Conservation (phyloP, 30 jellyfish, hydroid and myxozoan species). For the Rhopilema esculentum region DNA sequence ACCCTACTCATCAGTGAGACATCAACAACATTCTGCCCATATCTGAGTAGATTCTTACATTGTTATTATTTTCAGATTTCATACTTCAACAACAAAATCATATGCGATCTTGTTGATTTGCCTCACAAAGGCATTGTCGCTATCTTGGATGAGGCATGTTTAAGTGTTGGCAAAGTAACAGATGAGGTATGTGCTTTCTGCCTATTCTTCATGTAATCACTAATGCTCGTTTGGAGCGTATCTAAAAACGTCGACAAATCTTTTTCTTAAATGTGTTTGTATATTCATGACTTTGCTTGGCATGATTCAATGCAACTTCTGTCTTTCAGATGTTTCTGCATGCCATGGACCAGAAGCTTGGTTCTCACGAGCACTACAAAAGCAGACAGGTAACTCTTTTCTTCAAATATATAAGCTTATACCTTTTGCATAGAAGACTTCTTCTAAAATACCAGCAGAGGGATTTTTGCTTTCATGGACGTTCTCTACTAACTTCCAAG, state of each 20-base stretch:
- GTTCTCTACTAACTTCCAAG: too few species aligned
- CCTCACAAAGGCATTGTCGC: constrained; percentile 89
- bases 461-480: too few species aligned
- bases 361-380: constrained; percentile 80
- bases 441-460: too few species aligned
- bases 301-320: too few species aligned
- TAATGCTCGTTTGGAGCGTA: too few species aligned
- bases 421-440: too few species aligned
- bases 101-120: constrained; percentile 91
- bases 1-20: too few species aligned
- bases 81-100: constrained; percentile 87
- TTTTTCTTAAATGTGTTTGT: neutral
- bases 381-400: constrained; percentile 87
- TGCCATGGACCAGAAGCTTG: constrained; percentile 97
- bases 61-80: constrained; percentile 48
- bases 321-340: constrained; percentile 85
- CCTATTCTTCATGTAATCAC: too few species aligned
- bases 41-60: neutral
- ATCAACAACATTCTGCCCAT: too few species aligned
- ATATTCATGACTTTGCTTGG: too few species aligned
- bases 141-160: constrained; percentile 94
- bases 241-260: too few species aligned
- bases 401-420: too few species aligned
- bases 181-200: constrained; percentile 66
- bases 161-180: constrained; percentile 94